Evolutionary conservation across 2,113 vertebrate species (phyloP).

Genomic region (Zosterops borbonicus): DNA sequence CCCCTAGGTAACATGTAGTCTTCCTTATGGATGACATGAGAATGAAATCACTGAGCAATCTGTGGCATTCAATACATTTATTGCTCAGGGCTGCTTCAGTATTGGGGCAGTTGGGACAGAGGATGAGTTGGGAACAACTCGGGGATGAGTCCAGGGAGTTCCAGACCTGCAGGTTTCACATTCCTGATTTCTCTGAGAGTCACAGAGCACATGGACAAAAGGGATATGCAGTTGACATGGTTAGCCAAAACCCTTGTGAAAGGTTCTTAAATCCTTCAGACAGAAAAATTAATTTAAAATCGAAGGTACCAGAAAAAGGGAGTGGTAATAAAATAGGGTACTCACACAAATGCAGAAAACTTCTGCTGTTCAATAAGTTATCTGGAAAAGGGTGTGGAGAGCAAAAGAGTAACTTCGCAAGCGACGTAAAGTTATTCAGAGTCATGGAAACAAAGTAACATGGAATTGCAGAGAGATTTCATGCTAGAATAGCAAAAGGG

Average conservation of each 20-base stretch:
- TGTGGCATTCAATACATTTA: rapidly evolving
- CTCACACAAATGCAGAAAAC: neutral
- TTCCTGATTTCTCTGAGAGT: neutral
- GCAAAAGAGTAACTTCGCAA: neutral
- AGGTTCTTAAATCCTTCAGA: neutral
- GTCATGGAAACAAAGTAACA: neutral
- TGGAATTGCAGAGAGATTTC: neutral
- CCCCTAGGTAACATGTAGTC: neutral
- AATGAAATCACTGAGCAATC: neutral
- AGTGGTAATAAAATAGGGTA: neutral
- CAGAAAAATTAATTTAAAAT: neutral
- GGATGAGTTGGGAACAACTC: neutral
- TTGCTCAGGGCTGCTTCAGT: neutral
- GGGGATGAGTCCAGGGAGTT: neutral
- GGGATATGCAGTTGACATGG: neutral
- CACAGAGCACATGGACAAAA: neutral
- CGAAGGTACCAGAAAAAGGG: neutral
- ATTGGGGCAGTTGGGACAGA: neutral
- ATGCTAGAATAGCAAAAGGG: neutral
- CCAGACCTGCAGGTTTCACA: neutral
- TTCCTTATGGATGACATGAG: neutral
- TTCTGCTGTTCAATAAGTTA: neutral
- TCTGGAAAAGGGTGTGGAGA: neutral
- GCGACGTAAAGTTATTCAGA: neutral
- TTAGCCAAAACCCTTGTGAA: neutral